Percentiles rank a stretch among this genome's conserved stretches.
Conservation (phyloP, 2,888 invertebrate genomes). For the Tetropium fuscum region DNA sequence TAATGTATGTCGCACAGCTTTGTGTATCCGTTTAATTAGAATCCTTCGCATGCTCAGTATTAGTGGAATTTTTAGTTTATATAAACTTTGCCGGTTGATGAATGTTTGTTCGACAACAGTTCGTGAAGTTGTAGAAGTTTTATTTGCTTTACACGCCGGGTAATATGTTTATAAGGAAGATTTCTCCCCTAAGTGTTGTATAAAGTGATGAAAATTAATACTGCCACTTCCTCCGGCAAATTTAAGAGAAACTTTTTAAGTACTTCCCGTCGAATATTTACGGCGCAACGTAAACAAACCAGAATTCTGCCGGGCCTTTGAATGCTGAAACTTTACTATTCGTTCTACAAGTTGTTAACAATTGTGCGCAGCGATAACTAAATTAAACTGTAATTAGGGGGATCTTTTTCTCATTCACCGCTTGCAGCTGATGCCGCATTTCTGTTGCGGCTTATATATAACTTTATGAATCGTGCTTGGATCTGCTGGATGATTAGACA, state of each 20-base stretch:
- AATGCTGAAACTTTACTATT: conserved; percentile 10
- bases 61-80: conserved; percentile 3
- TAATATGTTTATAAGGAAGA: conserved; percentile 29
- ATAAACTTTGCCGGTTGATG: conserved; percentile 13
- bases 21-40: conserved; percentile 10
- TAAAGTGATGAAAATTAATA: conserved; percentile 45
- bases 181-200: conserved; percentile 27
- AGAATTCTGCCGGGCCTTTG: conserved; percentile 11
- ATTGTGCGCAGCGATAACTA: not conserved
- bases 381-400: conserved; percentile 10
- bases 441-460: not conserved
- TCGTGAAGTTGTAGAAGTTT: conserved; percentile 21
- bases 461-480: too few species aligned
- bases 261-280: conserved; percentile 46
- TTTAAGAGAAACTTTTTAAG: conserved; percentile 44
- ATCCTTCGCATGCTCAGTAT: conserved; percentile 3
- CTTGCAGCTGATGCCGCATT: not conserved
- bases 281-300: conserved; percentile 43
- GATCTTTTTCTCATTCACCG: too few species aligned
- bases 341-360: conserved; percentile 19
- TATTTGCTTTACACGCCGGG: conserved; percentile 20
- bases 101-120: conserved; percentile 26
- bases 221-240: conserved; percentile 44
- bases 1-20: not conserved
- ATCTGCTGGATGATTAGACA: too few species aligned